A percentile compares a stretch with the other conserved stretches of the same genome.
These are phyloP conservation scores for Salminus brasiliensis DNA, from an alignment of 2,113 vertebrate genomes.

Conservation along the genomic window DNA sequence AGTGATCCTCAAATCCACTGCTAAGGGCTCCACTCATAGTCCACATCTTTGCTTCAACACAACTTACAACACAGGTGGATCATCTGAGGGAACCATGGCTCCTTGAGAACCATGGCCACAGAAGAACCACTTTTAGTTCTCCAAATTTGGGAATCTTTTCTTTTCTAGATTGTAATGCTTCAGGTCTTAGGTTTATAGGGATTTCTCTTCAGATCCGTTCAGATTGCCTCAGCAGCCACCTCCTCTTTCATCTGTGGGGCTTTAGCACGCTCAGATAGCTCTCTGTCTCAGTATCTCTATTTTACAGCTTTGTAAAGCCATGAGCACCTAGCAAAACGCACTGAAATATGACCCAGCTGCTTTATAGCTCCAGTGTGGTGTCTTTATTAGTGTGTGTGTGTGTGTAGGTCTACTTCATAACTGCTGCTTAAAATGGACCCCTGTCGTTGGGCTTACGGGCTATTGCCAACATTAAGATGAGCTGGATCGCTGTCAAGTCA, in stretches of 20 bases:
- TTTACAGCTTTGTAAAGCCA: slow-evolving; percentile 53
- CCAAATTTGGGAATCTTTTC: background rate
- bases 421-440: background rate
- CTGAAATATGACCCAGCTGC: slow-evolving; percentile 44
- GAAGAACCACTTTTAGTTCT: background rate
- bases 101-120: too few relatives aligned
- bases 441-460: background rate
- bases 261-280: slow-evolving; percentile 4
- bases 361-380: slow-evolving; percentile 24
- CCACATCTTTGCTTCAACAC: too few relatives aligned
- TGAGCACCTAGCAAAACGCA: slow-evolving; percentile 19
- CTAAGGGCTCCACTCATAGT: too few relatives aligned
- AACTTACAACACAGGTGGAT: too few relatives aligned
- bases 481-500: background rate
- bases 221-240: slow-evolving; percentile 27
- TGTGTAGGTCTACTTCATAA: background rate
- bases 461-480: background rate
- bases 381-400: slow-evolving; percentile 38
- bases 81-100: too few relatives aligned
- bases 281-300: slow-evolving; percentile 21
- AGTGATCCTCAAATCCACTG: too few relatives aligned
- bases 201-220: slow-evolving; percentile 38
- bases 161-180: background rate
- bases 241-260: slow-evolving; percentile 21
- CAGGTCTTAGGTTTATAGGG: background rate